Evolutionary conservation across 2,797 vertebrate species (phyloP), one percentile per base, ranked within the genome.

Genomic region (Paedocypris micromegethes): DNA sequence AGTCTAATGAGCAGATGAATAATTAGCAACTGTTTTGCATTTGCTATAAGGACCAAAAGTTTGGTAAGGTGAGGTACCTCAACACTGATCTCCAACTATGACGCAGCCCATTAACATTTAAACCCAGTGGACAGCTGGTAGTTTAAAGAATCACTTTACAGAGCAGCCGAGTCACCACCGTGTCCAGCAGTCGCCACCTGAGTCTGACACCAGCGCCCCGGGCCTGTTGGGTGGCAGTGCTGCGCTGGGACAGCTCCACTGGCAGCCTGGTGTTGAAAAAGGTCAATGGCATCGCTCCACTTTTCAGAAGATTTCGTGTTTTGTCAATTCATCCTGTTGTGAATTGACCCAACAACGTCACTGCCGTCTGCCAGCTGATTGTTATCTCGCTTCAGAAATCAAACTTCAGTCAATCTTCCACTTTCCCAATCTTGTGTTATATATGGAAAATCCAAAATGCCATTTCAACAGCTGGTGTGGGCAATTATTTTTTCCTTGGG

Each of bases 141-240:
- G 72, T 72, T 67, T 59, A 46, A 62, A 75, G 78, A 76, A 79
- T 86, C 80, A 76, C 44, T 73, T 83, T 82, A 84, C 81, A 81
- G 73, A n/a, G n/a, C 70, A 59, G 42, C 63, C 44, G 51, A 2
- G 70, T 61, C 48, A 68, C 71, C 74, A 72, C 63, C 76, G 66
- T 72, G 70, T 79, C 74, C 64, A 78, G 68, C 65, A 75, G 62
- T 64, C 72, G 43, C 58, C 62, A 51, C 53, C 55, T 52, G 66
- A 56, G 50, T 76, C 78, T 46, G 69, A 67, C 71, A 70, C 68
- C 53, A 64, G 63, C 73, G 76, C 74, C 47, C 39, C 42, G 9
- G 47, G 68, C 51, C 63, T 9, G 43, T 45, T 57, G 71, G 71
- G 73, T 75, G 8, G 2, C 58, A 74, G 76, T 75, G 68, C 83